Percentiles rank a stretch among this genome's conserved stretches.
Conservation (phyloP, 2,797 vertebrate species). For the Syncerus caffer region DNA sequence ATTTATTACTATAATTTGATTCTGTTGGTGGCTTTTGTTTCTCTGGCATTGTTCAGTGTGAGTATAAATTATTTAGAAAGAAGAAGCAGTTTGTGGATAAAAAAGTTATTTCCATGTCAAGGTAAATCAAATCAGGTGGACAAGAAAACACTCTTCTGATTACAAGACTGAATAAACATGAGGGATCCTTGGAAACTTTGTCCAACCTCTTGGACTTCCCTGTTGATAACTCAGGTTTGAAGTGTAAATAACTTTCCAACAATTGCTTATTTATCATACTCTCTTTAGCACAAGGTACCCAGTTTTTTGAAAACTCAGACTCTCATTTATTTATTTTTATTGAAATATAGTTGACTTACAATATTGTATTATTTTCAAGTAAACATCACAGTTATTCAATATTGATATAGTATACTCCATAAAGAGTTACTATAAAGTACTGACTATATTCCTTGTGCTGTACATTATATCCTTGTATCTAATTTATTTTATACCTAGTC, state of each 20-base stretch:
- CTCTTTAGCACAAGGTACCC: background rate
- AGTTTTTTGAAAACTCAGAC: background rate
- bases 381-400: background rate
- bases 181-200: background rate
- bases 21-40: background rate
- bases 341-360: background rate
- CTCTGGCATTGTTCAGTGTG: constrained; percentile 3
- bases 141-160: background rate
- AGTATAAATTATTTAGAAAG: constrained; percentile 8
- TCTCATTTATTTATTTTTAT: background rate
- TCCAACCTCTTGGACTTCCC: background rate
- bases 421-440: background rate
- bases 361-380: background rate
- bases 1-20: constrained; percentile 21
- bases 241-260: background rate
- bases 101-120: background rate
- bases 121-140: constrained; percentile 11
- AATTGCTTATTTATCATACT: background rate
- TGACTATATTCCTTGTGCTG: background rate
- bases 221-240: background rate
- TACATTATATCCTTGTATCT: background rate
- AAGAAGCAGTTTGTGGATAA: background rate
- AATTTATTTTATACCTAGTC: background rate
- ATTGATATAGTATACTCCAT: background rate
- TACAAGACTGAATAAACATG: background rate